phyloP scores from a whole-genome alignment of 2,888 invertebrate genomes.

The Vanessa cardui region DNA sequence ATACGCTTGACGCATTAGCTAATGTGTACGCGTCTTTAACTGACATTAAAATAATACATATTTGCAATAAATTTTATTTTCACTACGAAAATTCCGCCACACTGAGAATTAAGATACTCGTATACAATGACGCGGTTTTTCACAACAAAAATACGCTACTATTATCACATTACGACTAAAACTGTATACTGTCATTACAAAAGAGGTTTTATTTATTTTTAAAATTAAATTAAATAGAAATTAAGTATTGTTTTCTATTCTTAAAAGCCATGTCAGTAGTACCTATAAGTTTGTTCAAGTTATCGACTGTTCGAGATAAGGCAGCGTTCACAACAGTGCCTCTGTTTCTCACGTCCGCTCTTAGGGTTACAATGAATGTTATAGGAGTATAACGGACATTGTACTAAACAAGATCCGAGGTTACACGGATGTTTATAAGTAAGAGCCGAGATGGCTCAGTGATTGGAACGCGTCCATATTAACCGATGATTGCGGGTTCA shows the following conservation, averaged over 20 bases:
- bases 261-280: conserved; percentile 6
- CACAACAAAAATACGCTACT: too few relatives aligned
- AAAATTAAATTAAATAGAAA: too few relatives aligned
- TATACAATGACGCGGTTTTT: too few relatives aligned
- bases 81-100: too few relatives aligned
- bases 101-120: too few relatives aligned
- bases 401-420: conserved; percentile 20
- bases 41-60: background rate
- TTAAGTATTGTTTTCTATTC: conserved; percentile 12
- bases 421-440: conserved; percentile 8
- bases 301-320: conserved; percentile 22
- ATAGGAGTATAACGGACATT: conserved; percentile 27
- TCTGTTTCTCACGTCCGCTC: conserved; percentile 28
- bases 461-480: too few relatives aligned
- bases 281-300: conserved; percentile 15
- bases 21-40: background rate
- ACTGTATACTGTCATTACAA: too few relatives aligned
- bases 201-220: too few relatives aligned
- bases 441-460: too few relatives aligned
- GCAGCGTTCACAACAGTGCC: conserved; percentile 18
- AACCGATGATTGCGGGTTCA: too few relatives aligned
- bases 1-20: conserved; percentile 3
- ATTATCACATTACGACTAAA: too few relatives aligned
- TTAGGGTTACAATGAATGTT: conserved; percentile 30
- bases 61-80: too few relatives aligned